These are phyloP conservation scores for Gryllus bimaculatus DNA, from an alignment of 1,140 invertebrate genomes.

Conservation along the genomic window DNA sequence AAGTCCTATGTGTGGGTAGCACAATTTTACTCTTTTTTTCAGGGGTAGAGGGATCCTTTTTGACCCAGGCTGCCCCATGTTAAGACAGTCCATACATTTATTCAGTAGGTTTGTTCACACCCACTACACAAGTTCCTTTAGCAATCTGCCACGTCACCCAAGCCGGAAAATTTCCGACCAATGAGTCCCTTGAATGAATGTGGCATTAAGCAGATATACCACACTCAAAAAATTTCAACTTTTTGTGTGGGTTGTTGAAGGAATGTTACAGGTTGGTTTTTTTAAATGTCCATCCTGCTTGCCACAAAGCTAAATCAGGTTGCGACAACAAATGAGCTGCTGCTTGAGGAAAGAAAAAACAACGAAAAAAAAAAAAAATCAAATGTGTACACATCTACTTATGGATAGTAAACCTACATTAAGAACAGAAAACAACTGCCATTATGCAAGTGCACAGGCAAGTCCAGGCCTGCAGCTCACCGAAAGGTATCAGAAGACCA, in stretches of 20 bases:
- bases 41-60: slow-evolving; percentile 8
- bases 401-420: neutral
- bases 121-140: slow-evolving; percentile 17
- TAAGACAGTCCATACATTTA: slow-evolving; percentile 15
- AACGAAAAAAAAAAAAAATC: neutral
- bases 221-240: slow-evolving; percentile 16
- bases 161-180: slow-evolving; percentile 2
- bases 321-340: slow-evolving; percentile 17
- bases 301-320: slow-evolving; percentile 21
- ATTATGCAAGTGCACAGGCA: slow-evolving; percentile 13
- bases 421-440: slow-evolving; percentile 11
- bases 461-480: slow-evolving; percentile 7
- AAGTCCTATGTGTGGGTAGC: slow-evolving; percentile 22
- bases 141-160: slow-evolving; percentile 8
- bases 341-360: slow-evolving; percentile 8
- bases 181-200: slow-evolving; percentile 12
- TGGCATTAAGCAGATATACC: slow-evolving; percentile 14
- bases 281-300: slow-evolving; percentile 20
- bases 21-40: slow-evolving; percentile 12
- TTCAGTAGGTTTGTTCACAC: slow-evolving; percentile 14
- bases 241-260: slow-evolving; percentile 23
- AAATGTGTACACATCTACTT: slow-evolving; percentile 1
- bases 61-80: slow-evolving; percentile 10
- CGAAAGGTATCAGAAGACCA: slow-evolving; percentile 14
- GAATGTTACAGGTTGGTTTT: slow-evolving; percentile 23